Percentiles rank a stretch among this genome's conserved stretches.
Conservation (phyloP, 2,113 vertebrate genomes). For the Agelaius phoeniceus region DNA sequence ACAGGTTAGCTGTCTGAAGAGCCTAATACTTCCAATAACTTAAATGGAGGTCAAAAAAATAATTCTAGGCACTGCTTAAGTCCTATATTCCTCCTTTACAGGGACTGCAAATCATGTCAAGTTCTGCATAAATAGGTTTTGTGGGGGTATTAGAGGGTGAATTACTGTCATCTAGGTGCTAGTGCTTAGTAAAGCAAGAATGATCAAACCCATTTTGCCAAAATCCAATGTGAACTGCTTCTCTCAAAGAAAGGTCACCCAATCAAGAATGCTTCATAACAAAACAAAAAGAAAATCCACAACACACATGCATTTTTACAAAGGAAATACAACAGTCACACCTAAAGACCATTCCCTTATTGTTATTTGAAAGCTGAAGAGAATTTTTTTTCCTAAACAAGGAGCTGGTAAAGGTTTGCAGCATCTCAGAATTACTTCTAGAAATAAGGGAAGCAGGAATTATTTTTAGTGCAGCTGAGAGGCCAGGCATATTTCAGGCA, state of each 20-base stretch:
- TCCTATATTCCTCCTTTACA: background rate
- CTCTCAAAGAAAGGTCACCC: conserved; percentile 52
- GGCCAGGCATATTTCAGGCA: conserved; percentile 63
- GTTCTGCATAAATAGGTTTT: conserved; percentile 58
- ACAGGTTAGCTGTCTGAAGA: background rate
- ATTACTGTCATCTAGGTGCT: conserved; percentile 51
- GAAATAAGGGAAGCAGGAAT: conserved; percentile 50
- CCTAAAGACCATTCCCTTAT: background rate
- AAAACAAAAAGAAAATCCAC: background rate
- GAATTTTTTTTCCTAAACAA: conserved; percentile 27
- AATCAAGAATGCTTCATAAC: background rate
- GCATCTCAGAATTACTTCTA: conserved; percentile 35
- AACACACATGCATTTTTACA: background rate
- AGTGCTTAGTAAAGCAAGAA: conserved; percentile 50
- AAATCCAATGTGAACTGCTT: conserved; percentile 17
- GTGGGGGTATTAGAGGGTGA: conserved; percentile 43
- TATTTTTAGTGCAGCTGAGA: conserved; percentile 69
- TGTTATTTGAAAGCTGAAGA: background rate
- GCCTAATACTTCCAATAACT: conserved; percentile 6
- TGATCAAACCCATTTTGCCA: conserved; percentile 35
- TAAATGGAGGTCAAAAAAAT: conserved; percentile 57
- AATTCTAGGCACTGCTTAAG: conserved; percentile 21
- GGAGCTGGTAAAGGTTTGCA: conserved; percentile 23
- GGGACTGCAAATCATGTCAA: conserved; percentile 53
- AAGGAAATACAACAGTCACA: background rate